Percentiles rank a stretch among this genome's conserved stretches.
phyloP scores from a whole-genome alignment of 2,888 invertebrate genomes.

The Euzophera pinguis region DNA sequence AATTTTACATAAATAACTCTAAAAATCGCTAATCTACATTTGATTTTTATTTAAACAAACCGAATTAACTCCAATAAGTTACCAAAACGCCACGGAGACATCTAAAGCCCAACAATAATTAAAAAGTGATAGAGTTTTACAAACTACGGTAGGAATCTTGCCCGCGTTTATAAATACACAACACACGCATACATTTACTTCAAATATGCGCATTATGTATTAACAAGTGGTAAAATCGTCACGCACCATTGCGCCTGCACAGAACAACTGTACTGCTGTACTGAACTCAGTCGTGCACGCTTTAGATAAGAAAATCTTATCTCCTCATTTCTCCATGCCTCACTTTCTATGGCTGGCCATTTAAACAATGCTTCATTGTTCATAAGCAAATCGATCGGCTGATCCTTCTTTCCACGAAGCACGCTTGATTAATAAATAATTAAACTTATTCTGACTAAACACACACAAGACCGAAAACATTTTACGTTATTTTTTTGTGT shows the following conservation, averaged over 20 bases:
- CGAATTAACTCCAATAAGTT: no score
- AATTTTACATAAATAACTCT: no score
- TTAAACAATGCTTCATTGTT: slow-evolving; percentile 60
- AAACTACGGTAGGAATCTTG: no score
- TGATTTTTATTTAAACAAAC: no score
- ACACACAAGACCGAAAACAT: no score
- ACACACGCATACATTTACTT: background rate
- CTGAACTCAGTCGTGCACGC: slow-evolving; percentile 31
- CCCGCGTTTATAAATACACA: background rate
- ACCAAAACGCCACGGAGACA: no score
- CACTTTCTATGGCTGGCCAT: slow-evolving; percentile 42
- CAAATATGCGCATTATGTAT: slow-evolving; percentile 15
- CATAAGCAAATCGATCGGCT: slow-evolving; percentile 29
- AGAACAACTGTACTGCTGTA: slow-evolving; percentile 9
- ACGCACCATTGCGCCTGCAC: slow-evolving; percentile 25
- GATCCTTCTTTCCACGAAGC: slow-evolving; percentile 31
- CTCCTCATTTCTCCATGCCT: slow-evolving; percentile 40
- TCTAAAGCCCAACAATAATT: no score
- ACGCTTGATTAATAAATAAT: background rate
- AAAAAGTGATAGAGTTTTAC: no score
- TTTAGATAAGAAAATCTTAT: slow-evolving; percentile 52
- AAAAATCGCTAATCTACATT: no score
- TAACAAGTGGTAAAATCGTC: slow-evolving; percentile 26
- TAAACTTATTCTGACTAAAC: background rate
- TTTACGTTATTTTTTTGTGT: no score